Evolutionary conservation across 1,140 invertebrate species (phyloP), one percentile per base, ranked within the genome.

Genomic region (Diachasma alloeum): DNA sequence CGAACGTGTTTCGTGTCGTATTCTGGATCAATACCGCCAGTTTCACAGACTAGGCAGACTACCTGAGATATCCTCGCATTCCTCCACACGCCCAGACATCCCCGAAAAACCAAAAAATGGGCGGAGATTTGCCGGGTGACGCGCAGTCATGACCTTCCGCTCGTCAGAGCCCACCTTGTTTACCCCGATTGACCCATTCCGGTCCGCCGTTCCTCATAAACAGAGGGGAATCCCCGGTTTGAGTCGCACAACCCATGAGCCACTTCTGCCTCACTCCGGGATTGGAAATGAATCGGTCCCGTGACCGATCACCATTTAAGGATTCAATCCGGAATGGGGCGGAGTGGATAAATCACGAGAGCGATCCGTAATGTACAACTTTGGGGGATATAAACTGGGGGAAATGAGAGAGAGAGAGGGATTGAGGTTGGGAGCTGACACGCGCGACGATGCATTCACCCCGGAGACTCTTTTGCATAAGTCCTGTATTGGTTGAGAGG

Each of bases 381-480:
- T 59, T 37, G n/a, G 72, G 74, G 31, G 4, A 42, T 42, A 42
- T 2, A 4, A 13, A 42, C 39, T 79, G 71, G 56, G 81, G 78
- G 73, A 78, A 75, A 69, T n/a, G 0, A n/a, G 72, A 79, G 80
- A 79, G 78, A 79, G 78, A 78, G 63, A 36, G 39, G 42, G 46
- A 24, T 53, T 19, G 39, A 48, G 19, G 15, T 10, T 72, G 31
- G 31, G 31, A 19, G 13, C 5, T 74, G 71, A 48, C 24, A 77
- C 31, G 44, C 39, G 31, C 24, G 13, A 36, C 67, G 31, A 68
- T 71, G 67, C 69, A 13, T 76, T 75, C 44, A 75, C 69, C 39
- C 36, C 24, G 48, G 48, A 9, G 2, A 63, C 46, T 37, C 17
- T 37, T 78, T 83, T 71, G 78, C 78, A 79, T 80, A 79, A 74